Base-by-base conservation (phyloP, 2,113 vertebrate genomes). In the Eulemur macaco region DNA sequence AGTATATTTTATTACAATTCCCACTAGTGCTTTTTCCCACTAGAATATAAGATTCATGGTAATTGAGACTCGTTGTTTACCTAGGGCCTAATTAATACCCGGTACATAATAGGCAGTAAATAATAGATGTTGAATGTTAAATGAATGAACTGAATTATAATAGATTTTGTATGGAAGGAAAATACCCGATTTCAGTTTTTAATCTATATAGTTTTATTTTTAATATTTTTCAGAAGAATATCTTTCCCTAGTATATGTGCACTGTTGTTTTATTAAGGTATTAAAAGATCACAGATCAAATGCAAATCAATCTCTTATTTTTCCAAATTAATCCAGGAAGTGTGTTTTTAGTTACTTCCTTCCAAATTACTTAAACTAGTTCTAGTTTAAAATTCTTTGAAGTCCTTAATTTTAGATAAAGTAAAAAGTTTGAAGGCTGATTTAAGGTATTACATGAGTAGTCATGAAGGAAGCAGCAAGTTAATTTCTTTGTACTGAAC, bases 271-370 rank as follows among this genome's bases (percentile, higher is more conserved):
- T 50, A 74, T 84, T 50, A 74, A 73, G 21, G 90, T 85, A 93
- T 58, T 95, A 45, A 18, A n/a, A 93, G 76, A 42, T 71, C 17
- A 78, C 9, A 50, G 18, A 82, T 69, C n/a, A 82, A 84, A 77
- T 76, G 54, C 25, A 86, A 89, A 66, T 82, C 56, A 45, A 17
- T 76, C 20, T 80, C 45, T 83, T 18, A 87, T 14, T 37, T 63
- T 94, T 58, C 31, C 47, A 88, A 80, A 76, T 78, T 86, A 74
- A 76, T 77, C 3, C 52, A 82, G 25, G 54, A 81, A 86, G 25
- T 5, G 17, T 74, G 23, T 66, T 84, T 83, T 92, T 92, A 89
- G 42, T 84, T 78, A 80, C 29, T 77, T 85, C 84, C n/a, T 94
- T 96, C 15, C 69, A 80, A 85, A 56, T 45, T 58, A 85, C 10